Base-by-base conservation (phyloP, 1,140 invertebrate species). In the Neodiprion pinetum region DNA sequence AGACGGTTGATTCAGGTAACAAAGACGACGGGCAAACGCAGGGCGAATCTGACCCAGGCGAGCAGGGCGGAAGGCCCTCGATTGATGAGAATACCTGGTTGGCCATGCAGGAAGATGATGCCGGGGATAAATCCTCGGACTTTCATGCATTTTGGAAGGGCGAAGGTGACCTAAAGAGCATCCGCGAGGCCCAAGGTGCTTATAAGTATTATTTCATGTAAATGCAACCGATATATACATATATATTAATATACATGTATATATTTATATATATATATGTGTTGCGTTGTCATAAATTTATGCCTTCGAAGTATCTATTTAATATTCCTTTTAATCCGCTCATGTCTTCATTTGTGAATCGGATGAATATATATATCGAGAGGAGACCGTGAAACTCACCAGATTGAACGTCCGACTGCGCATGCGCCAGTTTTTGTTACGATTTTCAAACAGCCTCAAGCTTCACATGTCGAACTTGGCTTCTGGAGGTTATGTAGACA, bases 131-230 rank as follows among this genome's bases (percentile, higher is more conserved):
- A 17, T 70, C 48, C 10, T 61, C 72, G 0, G 75, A 82, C 49
- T 82, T 89, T 73, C 86, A 88, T 61, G 83, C 86, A 1, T 91
- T 91, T 72, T 91, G 90, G 90, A 90, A 89, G 71, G 87, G 86
- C 47, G 86, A 90, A 71, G 89, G 84, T 14, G 85, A 84, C 72
- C 74, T 71, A 47, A 74, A 80, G 10, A 83, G 72, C 28, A 86
- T 89, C 23, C 80, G 87, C 72, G 77, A 81, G 71, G 78, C 79
- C 67, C 85, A 87, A 82, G 83, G 84, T 84, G 77, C 74, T n/a
- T 40, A 40, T 40, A 40, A 40, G 28, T 40, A 40, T 40, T 40
- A 40, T 40, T n/a, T 72, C n/a, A 50, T 75, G 75, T 9, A 28
- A 23, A 73, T 12, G 53, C 12, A 21, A 50, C 1, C 28, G 28